Evolutionary conservation across 2,888 invertebrate species (phyloP).

Genomic region (Eledone cirrhosa): DNA sequence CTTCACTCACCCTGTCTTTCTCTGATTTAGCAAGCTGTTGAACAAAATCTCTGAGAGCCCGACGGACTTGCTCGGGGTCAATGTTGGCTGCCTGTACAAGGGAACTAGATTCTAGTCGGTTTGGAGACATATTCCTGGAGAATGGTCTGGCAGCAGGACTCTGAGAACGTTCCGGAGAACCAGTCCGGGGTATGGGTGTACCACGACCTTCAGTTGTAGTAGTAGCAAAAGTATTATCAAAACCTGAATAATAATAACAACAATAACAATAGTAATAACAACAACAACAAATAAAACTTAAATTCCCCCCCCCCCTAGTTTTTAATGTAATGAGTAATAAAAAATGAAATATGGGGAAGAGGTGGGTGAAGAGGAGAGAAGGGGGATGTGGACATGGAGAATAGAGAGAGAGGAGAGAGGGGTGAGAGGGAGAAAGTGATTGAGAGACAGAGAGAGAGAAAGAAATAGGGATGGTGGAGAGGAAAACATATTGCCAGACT

Average conservation of each 20-base stretch:
- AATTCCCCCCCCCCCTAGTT: too few relatives aligned
- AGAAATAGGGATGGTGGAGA: too few relatives aligned
- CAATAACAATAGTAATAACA: background rate
- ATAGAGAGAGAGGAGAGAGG: too few relatives aligned
- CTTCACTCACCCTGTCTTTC: slow-evolving; percentile 79
- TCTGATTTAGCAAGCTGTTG: slow-evolving; percentile 92
- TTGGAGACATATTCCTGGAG: slow-evolving; percentile 46
- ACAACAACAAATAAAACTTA: background rate
- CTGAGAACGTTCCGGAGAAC: slow-evolving; percentile 60
- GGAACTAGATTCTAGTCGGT: slow-evolving; percentile 36
- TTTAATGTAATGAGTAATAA: too few relatives aligned
- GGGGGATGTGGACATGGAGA: too few relatives aligned
- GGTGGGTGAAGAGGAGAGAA: too few relatives aligned
- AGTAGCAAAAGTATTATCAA: slow-evolving; percentile 65
- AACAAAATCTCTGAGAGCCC: slow-evolving; percentile 89
- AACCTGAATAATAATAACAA: slow-evolving; percentile 50
- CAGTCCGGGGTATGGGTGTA: slow-evolving; percentile 64
- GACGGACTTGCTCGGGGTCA: slow-evolving; percentile 89
- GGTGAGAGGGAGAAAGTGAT: too few relatives aligned
- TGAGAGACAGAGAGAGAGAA: too few relatives aligned
- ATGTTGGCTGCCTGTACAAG: slow-evolving; percentile 76
- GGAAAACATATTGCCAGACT: too few relatives aligned
- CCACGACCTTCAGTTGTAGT: slow-evolving; percentile 66
- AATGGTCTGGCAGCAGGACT: slow-evolving; percentile 48
- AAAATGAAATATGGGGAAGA: too few relatives aligned